Conservation (phyloP, 2,797 vertebrate species). For the Ctenopoma multispine region DNA sequence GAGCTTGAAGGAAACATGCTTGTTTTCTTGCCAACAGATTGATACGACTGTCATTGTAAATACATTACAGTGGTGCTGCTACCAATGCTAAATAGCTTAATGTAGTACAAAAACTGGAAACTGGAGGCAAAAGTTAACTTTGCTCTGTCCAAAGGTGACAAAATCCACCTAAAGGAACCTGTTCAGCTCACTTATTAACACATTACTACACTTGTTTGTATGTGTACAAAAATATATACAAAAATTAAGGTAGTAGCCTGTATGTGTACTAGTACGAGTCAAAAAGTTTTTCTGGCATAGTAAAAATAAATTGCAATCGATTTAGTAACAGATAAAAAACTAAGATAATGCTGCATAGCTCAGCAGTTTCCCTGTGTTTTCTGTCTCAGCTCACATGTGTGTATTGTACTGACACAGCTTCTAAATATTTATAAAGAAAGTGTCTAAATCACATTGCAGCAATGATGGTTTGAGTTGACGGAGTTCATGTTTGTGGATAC, state of each 20-base stretch:
- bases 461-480: slow-evolving; percentile 56
- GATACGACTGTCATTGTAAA: too few species aligned
- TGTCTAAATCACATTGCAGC: slow-evolving; percentile 23
- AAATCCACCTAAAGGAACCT: neutral
- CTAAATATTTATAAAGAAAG: slow-evolving; percentile 42
- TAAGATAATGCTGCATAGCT: neutral
- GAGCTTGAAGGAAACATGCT: neutral
- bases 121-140: too few species aligned
- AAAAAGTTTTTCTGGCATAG: neutral
- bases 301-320: too few species aligned
- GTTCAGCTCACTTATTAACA: neutral
- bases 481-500: slow-evolving; percentile 75
- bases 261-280: neutral
- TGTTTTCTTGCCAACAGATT: too few species aligned
- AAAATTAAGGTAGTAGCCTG: too few species aligned
- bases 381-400: neutral
- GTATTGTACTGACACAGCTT: slow-evolving; percentile 18
- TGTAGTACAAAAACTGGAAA: neutral
- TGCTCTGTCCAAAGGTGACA: neutral
- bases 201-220: neutral
- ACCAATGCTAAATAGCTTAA: neutral
- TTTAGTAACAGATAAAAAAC: neutral
- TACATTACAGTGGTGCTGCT: neutral
- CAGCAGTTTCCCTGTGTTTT: neutral
- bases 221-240: neutral